phyloP scores from a whole-genome alignment of 2,797 vertebrate species.

The Zenarchopterus dispar region DNA sequence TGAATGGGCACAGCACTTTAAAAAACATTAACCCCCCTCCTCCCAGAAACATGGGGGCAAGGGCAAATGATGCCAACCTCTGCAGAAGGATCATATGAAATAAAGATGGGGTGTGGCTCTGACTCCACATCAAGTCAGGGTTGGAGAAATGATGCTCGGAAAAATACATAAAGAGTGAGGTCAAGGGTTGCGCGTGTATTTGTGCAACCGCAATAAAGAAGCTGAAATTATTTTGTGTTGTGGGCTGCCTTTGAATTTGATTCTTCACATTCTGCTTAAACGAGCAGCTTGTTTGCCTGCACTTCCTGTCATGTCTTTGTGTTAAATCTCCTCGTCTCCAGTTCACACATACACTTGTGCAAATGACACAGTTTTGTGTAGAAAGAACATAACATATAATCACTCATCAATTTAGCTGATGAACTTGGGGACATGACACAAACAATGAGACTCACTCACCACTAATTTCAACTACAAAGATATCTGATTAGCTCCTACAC shows the following conservation, averaged over 20 bases:
- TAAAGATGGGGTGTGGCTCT: slow-evolving; percentile 28
- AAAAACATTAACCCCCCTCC: not conserved
- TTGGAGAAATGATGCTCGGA: slow-evolving; percentile 11
- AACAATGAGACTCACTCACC: slow-evolving; percentile 62
- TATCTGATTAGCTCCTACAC: too few species aligned
- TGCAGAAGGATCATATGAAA: slow-evolving; percentile 38
- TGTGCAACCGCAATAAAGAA: slow-evolving; percentile 4
- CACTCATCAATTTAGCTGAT: slow-evolving; percentile 53
- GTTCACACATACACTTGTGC: too few species aligned
- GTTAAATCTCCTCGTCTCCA: not conserved
- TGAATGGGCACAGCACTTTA: slow-evolving; percentile 18
- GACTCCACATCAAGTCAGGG: slow-evolving; percentile 27
- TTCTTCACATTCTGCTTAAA: slow-evolving; percentile 19
- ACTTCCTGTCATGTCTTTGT: slow-evolving; percentile 30
- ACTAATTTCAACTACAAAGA: too few species aligned
- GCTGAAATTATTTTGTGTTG: not conserved
- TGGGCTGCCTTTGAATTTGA: slow-evolving; percentile 29
- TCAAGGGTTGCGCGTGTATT: slow-evolving; percentile 11
- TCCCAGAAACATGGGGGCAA: slow-evolving; percentile 5
- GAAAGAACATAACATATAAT: slow-evolving; percentile 45
- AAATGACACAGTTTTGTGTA: slow-evolving; percentile 42
- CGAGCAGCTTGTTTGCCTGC: slow-evolving; percentile 23
- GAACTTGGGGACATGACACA: slow-evolving; percentile 49
- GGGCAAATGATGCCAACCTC: slow-evolving; percentile 23
- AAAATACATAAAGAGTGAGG: slow-evolving; percentile 15